Conservation (phyloP, 2,113 vertebrate genomes). For the Menura novaehollandiae region DNA sequence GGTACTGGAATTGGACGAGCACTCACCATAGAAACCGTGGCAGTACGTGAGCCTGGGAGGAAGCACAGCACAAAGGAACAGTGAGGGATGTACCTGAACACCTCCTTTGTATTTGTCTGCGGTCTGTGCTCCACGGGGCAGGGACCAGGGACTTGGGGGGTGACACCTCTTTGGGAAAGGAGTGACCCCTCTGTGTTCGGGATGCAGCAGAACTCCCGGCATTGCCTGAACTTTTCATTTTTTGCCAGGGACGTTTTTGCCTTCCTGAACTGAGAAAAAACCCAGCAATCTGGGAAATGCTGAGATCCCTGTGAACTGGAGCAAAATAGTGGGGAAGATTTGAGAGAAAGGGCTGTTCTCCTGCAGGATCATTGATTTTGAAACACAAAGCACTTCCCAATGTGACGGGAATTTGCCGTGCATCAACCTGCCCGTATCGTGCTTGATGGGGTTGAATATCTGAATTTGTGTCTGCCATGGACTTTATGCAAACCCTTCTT, state of each 20-base stretch:
- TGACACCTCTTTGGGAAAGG: background rate
- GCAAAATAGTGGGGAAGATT: background rate
- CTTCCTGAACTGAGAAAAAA: background rate
- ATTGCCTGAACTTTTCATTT: accelerated
- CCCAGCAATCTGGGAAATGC: background rate
- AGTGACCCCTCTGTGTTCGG: accelerated
- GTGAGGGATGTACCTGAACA: background rate
- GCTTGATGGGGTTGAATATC: background rate
- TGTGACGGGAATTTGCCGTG: background rate
- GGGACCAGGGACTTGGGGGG: background rate
- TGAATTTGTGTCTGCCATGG: background rate
- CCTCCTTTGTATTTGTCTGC: accelerated
- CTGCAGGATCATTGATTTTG: background rate
- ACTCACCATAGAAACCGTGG: conserved; percentile 54
- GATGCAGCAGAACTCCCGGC: background rate
- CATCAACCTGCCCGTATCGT: accelerated
- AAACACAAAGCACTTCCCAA: accelerated
- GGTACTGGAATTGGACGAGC: background rate
- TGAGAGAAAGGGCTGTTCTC: background rate
- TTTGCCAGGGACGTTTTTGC: background rate
- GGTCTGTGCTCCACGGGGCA: accelerated
- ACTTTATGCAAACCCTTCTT: background rate
- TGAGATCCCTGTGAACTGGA: background rate
- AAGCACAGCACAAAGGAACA: background rate
- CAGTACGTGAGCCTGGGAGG: background rate